A percentile compares a stretch with the other conserved stretches of the same genome.
These are phyloP conservation scores for Poecile montanus DNA, from an alignment of 2,797 vertebrate species.

Conservation along the genomic window DNA sequence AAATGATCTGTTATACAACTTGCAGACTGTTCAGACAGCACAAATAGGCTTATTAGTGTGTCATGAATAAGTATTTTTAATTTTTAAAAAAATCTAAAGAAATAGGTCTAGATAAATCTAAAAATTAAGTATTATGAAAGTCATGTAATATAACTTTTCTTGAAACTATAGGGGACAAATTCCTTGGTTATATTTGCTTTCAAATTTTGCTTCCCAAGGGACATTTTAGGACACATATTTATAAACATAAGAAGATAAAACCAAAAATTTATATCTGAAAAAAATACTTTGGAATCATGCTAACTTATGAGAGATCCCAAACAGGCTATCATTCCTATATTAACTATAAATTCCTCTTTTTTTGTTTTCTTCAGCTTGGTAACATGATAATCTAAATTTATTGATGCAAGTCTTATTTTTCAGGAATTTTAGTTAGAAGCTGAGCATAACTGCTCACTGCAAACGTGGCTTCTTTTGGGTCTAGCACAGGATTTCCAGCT, in stretches of 20 bases:
- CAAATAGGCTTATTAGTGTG: rapidly evolving
- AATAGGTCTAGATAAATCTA: neutral
- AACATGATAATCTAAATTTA: neutral
- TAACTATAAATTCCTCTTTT: neutral
- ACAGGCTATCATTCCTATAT: neutral
- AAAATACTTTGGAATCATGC: neutral
- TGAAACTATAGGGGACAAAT: neutral
- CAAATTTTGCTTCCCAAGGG: neutral
- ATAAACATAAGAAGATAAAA: rapidly evolving
- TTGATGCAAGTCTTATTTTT: neutral
- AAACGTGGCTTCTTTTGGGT: neutral
- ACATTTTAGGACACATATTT: neutral
- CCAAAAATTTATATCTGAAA: neutral
- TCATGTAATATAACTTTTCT: neutral
- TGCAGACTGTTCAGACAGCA: neutral
- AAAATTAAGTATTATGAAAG: neutral
- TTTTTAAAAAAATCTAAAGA: neutral
- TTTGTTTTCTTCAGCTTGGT: neutral
- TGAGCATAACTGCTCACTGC: neutral
- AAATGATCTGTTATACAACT: neutral
- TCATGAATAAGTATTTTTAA: neutral
- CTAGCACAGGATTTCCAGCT: neutral
- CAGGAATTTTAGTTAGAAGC: neutral
- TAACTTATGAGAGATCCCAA: neutral
- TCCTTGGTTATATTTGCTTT: neutral